Base-by-base conservation (phyloP, 2,888 invertebrate genomes). In the Leucania comma region DNA sequence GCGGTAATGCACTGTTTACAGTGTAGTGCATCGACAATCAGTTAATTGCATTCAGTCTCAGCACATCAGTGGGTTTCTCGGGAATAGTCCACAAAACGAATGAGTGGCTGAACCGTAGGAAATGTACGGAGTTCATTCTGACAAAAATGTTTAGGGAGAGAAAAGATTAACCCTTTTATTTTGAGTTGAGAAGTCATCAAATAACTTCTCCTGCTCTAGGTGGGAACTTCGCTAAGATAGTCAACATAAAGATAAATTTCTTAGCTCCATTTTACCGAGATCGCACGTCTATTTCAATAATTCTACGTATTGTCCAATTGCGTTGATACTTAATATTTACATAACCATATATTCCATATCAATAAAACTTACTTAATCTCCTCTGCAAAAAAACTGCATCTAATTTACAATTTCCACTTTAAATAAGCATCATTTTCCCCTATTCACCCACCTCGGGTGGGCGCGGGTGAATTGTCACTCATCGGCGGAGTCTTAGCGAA, bases 1-100 rank as follows among this genome's bases (percentile, higher is more conserved):
- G 92, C 93, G 92, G 94, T 94, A 94, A 95, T 94, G 94, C 92
- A 92, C 90, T 94, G 95, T 93, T 93, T 93, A 94, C 91, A 85
- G 90, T 87, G 86, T 87, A 90, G 90, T 87, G 83, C 89, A 90
- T 91, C 93, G 92, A 90, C 93, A 92, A 93, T 92, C 91, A 83
- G 88, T 85, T 91, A 91, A 92, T 92, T 89, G 90, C 89, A 82
- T 87, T 86, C 88, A 88, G 87, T 87, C 87, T 86, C 88, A 88
- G 87, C 86, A 81, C 88, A 79, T 87, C 89, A 89, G 87, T 87
- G 82, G 87, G 79, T 88, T 88, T 87, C 85, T 86, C 80, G 76
- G 84, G 83, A 83, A 85, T 82, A 80, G 81, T 82, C 72, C 29
- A 80, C 78, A 73, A 65, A 75, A 78, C 62, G 58, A 79, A 82